phyloP scores from a whole-genome alignment of 2,888 invertebrate genomes.

The Auanema sp. region DNA sequence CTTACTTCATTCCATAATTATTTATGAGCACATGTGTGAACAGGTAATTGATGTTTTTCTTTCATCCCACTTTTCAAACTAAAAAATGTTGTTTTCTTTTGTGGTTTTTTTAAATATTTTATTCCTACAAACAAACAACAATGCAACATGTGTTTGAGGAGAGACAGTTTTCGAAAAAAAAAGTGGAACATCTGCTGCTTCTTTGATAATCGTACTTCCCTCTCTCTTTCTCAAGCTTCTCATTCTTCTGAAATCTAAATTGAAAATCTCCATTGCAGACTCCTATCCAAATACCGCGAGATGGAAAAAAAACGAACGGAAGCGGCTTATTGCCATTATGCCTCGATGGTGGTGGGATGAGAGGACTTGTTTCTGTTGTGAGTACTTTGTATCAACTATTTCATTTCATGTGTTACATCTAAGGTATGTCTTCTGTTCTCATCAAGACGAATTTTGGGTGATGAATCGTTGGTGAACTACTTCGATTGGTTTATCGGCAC shows the following conservation, averaged over 20 bases:
- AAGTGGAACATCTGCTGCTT: neutral
- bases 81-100: constrained; percentile 3
- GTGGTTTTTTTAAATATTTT: too few species aligned
- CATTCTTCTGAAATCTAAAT: neutral
- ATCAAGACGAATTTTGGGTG: constrained; percentile 52
- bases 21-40: constrained; percentile 57
- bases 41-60: constrained; percentile 23
- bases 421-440: constrained; percentile 52
- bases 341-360: constrained; percentile 53
- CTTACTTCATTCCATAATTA: constrained; percentile 45
- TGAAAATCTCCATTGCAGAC: constrained; percentile 18
- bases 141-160: too few species aligned
- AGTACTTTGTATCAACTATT: neutral
- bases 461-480: constrained; percentile 46
- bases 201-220: constrained; percentile 2
- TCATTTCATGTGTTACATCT: neutral
- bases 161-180: too few species aligned
- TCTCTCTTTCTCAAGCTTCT: neutral
- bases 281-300: constrained; percentile 32
- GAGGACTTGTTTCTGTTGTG: constrained; percentile 56
- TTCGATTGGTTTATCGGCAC: constrained; percentile 60
- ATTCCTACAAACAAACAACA: too few species aligned
- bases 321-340: constrained; percentile 50
- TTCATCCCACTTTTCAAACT: constrained; percentile 9
- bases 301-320: constrained; percentile 24